Base-by-base conservation (phyloP, 2,888 invertebrate species). In the Drosophila monieri region DNA sequence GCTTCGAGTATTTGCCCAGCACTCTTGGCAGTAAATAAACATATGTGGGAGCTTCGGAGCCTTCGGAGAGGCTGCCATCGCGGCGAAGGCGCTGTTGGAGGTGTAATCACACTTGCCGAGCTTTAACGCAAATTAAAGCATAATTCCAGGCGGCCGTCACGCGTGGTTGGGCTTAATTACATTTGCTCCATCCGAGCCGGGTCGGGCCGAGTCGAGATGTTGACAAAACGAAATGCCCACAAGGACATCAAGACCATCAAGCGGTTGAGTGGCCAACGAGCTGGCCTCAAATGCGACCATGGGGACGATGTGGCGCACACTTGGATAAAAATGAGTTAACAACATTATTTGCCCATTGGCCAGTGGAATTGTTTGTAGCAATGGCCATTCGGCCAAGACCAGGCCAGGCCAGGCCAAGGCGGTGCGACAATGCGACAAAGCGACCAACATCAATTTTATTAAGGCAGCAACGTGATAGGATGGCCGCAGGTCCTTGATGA, bases 251-350 rank as follows among this genome's bases (percentile, higher is more conserved):
- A 75, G 64, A 60, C 49, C 70, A 70, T 53, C 58, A 64, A 59
- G 51, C 39, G 48, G 43, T 79, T 55, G 61, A 79, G 64, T 74
- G 46, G 60, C 52, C 55, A 53, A 57, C 57, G 67, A 57, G 56
- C 47, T 41, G 49, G 54, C 54, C 61, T 67, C 39, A 52, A 87
- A 85, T 76, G 69, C 61, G 46, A 48, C 80, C 83, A 55, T 57
- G 60, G 88, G 85, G 85, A 80, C 51, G 52, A 18, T 9, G 69
- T 71, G 76, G 65, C 49, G 64, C 67, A 41, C 51, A 64, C 73
- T 73, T 47, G 73, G 56, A 35, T 57, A 62, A 57, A 87, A 85
- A 87, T 85, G 78, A 87, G 87, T 75, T 84, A 85, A 75, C 81
- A 72, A 72, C 76, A 74, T 81, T 87, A 87, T 78, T 70, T 70